Base-by-base conservation (phyloP, 2,113 vertebrate species). In the Propithecus coquereli region DNA sequence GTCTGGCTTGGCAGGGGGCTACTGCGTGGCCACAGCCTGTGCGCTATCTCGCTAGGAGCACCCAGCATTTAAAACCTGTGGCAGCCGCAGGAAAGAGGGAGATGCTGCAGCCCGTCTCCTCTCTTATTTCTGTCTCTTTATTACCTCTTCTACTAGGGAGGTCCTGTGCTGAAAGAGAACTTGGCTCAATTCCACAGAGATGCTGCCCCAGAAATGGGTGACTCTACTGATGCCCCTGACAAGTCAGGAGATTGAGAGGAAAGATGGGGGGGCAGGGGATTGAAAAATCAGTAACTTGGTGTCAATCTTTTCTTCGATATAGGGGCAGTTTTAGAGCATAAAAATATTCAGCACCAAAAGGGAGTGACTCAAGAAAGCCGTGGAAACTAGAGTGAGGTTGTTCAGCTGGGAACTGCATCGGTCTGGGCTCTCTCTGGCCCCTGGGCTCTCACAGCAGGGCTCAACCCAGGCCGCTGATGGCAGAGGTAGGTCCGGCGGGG, bases 71-170 rank as follows among this genome's bases (percentile, higher is more conserved):
- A 77, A 84, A 76, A 68, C 50, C 47, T 10, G 70, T 34, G 43
- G 68, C 43, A 83, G 40, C 57, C 22, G 86, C 79, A 91, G 32
- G 63, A 91, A 79, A 74, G 68, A 66, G 11, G 76, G 40, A 93
- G 90, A 82, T 5, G 8, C 77, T 20, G 17, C 65, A 94, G 83
- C 52, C 70, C 43, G 52, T 86, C 37, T 57, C 52, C 63, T 43
- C 52, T 14, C 20, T n/a, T 47, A 47, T 76, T 43, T 11, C 30
- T 34, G 37, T n/a, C 34, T 66, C 63, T 87, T 71, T 91, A 76
- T 90, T 87, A 71, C 76, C 37, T 54, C 90, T 90, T 87, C 84
- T 95, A 37, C 76, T 96, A 52, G 87, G 88, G 86, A 95, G 65
- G 96, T 54, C 54, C 30, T n/a, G 84, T 87, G 50, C 70, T 88